Evolutionary conservation across 2,113 vertebrate genomes (phyloP), one percentile per base, ranked within the genome.

Genomic region (Lepus americanus): DNA sequence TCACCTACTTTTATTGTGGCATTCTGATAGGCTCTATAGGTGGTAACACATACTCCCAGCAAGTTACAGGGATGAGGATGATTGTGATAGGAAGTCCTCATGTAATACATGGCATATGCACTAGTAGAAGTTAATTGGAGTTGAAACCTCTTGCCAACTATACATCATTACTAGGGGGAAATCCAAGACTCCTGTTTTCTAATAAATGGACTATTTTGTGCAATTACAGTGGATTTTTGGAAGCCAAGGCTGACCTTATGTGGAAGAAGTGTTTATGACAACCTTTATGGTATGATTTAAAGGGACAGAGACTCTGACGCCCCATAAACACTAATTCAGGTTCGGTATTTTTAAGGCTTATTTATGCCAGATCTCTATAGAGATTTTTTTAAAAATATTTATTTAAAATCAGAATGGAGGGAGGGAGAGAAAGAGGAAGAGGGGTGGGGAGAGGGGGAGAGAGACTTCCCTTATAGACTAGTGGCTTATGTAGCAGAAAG

Each of bases 351-450:
- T 66, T 14, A 59, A 59, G 19, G 66, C 36, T 85, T 29, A 23
- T 67, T 94, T 85, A 69, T 79, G 67, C 19, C 19, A 63, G 51
- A 63, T 87, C 36, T 59, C 61, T 44, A 25, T 70, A 36, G 36
- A 90, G 22, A 87, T 59, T 80, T 12, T 27, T 74, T 82, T 86
- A 76, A 94, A 86, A 12, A 36, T 93, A 80, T 85, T 39, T 44
- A 44, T 44, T 44, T 44, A 44, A 44, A 44, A 44, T 44, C 44
- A 44, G 6, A 44, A 44, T 44, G 55, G 19, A 59, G 12, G 17
- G 5, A 6, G 55, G 17, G 19, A 19, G 55, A 59, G 55, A 59
- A 17, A 59, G 55, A 11, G 55, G 5, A 8, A 16, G 55, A 59
- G 55, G 2, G 55, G 19, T 59, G 13, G 55, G 19, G 55, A 59